Evolutionary conservation across 2,888 invertebrate genomes (phyloP), one percentile per base, ranked within the genome.

Genomic region (Aporophyla nigra): DNA sequence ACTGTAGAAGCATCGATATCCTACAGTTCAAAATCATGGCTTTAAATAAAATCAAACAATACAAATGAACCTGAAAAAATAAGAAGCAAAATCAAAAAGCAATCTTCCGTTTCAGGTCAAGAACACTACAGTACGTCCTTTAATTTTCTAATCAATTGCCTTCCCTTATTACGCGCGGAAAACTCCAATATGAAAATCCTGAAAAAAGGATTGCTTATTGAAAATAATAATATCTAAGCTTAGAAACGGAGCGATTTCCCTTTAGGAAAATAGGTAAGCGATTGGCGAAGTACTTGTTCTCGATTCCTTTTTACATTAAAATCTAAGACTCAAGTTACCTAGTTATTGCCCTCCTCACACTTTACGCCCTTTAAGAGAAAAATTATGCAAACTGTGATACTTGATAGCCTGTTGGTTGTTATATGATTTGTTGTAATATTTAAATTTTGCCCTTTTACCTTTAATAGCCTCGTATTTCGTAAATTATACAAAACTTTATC

Each of bases 151-250:
- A 81, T 84, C 80, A 81, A 80, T 40, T 84, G 56, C 69, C 16
- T 80, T 53, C 58, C 43, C 63, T 59, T 40, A 84, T 66, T 70
- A 61, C 40, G 53, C 51, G 24, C 46, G 24, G 24, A 27, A 33
- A 61, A 58, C 2, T 61, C 27, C 33, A 80, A 49, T 40, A 73
- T 58, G 51, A 84, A 79, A 66, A 58, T 53, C 27, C 54, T 27
- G 27, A 33, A 56, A 63, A 71, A 71, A 71, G 49, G 61, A 74
- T 72, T 68, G 59, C 63, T 73, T 72, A 84, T 71, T 85, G 66
- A 73, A 82, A 85, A 85, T 85, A 82, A 77, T 85, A 82, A 77
- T 68, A 33, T 33, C 33, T 33, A 67, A 71, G 69, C 12, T 65
- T 54, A 58, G 46, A 24, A 49, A 49, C n/a, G 71, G n/a, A 33